Evolutionary conservation across 1,140 invertebrate species (phyloP), one percentile per base, ranked within the genome.

Genomic region (Hycleus phaleratus): DNA sequence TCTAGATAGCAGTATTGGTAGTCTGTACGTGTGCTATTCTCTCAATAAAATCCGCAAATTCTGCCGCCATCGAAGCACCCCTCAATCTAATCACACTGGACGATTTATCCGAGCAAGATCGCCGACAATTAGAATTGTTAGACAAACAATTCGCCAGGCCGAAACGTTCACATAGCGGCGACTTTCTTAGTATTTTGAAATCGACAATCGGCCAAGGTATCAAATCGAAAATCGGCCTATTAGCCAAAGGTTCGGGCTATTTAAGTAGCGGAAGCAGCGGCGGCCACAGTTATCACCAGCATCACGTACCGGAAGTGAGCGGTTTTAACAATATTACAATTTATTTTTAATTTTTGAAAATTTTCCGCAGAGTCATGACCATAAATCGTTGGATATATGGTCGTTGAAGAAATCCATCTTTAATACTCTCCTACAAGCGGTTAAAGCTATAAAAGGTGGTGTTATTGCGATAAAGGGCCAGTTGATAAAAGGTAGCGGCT

Each of bases 361-460:
- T 44, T 45, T 64, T 64, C 8, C 40, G 9, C 67, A 80, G 78
- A 68, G 68, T 26, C 74, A 81, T 50, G 74, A 74, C 45, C 64
- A 73, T 9, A 79, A 83, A 64, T 77, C 77, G 4, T 85, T 87
- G 62, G 83, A 86, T 71, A 79, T 85, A 39, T 89, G 84, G 84
- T 80, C 83, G 12, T 78, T 91, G 63, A 91, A 91, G 72, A 88
- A 87, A 70, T 87, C 87, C 0, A 85, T 91, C 51, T 71, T 91
- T 7, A 83, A 84, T 69, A 89, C 89, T 5, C 74, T 92, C 4
- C 78, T 91, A 63, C 86, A 91, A 80, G 87, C 90, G 7, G 82
- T 90, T 0, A 91, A 91, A 71, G 88, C 90, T 0, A 88, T 93
- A 46, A 87, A 88, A 44, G 90, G 90, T 11, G 87, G 88, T 26